These are phyloP conservation scores for Adelosebastes latens DNA, from an alignment of 2,797 vertebrate species.

Conservation along the genomic window DNA sequence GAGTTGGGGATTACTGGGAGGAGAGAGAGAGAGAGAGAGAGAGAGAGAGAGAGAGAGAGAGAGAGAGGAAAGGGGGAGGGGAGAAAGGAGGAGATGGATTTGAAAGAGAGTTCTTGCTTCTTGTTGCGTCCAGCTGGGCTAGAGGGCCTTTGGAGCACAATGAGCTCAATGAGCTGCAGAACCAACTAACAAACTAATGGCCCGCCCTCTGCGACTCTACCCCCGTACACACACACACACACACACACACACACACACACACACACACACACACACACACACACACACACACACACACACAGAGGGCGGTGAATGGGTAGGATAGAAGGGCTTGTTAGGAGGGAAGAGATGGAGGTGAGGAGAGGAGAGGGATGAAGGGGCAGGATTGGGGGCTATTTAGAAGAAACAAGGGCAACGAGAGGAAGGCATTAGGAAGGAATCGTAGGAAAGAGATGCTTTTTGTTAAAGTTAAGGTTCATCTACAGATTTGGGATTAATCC, in stretches of 20 bases:
- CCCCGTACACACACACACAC: conserved; percentile 21
- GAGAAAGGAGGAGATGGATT: conserved; percentile 27
- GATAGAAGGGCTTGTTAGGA: conserved; percentile 59
- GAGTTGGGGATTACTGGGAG: conserved; percentile 64
- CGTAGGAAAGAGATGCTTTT: conserved; percentile 7
- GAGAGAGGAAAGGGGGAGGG: background rate
- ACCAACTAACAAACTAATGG: conserved; percentile 80
- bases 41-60: conserved; percentile 3
- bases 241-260: conserved; percentile 21
- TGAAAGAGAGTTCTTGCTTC: conserved; percentile 69
- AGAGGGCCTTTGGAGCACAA: conserved; percentile 72
- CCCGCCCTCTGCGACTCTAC: conserved; percentile 55
- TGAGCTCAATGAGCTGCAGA: conserved; percentile 78
- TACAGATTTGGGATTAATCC: conserved; percentile 29
- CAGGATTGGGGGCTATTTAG: conserved; percentile 51
- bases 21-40: conserved; percentile 5
- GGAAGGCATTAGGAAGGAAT: conserved; percentile 23
- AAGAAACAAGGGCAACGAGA: conserved; percentile 37
- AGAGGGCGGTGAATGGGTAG: conserved; percentile 51
- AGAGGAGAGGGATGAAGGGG: conserved; percentile 31
- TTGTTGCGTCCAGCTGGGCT: conserved; percentile 79
- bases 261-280: conserved; percentile 21
- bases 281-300: conserved; percentile 43
- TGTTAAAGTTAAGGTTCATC: background rate
- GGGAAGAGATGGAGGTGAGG: conserved; percentile 39